Base-by-base conservation (phyloP, 2,797 vertebrate genomes). In the Ambastaia sidthimunki region DNA sequence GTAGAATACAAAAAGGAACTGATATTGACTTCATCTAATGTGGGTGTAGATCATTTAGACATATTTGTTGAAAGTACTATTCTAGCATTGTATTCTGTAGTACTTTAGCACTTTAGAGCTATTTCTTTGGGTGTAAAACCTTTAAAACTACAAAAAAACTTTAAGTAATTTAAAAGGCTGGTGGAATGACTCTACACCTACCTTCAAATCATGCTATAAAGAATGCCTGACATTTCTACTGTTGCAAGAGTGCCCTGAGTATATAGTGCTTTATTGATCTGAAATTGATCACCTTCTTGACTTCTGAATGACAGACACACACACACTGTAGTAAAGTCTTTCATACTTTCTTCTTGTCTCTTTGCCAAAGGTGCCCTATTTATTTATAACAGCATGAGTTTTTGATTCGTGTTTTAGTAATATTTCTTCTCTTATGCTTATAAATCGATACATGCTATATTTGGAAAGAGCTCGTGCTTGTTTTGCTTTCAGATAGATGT, bases 211-310 rank as follows among this genome's bases (percentile, higher is more conserved):
- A 54, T 34, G 67, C 41, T 28, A 25, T 15, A 78, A 71, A 7
- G 13, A 52, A 70, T 13, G 6, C 63, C 28, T 62, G 28, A 71
- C 28, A 63, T 78, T 78, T 71, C 67, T 54, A 71, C 15, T 37
- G 47, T 71, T 78, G 57, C 68, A 63, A 13, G 7, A 37, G 34
- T 28, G 77, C 16, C 47, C 57, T 41, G 76, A 78, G 10, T 44
- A 4, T 55, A 63, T 54, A 31, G 16, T 13, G 21, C 44, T 65
- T 25, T 10, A 72, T 79, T 13, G 60, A 73, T 66, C 62, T 65
- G 70, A 47, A 62, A 79, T 73, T 57, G 77, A 79, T 48, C 76
- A 54, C 69, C 11, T 55, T 19, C 77, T 65, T 71, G 69, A 66
- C 59, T 72, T 54, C 48, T 65, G 47, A 68, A 59, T 59, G 65